Base-by-base conservation (phyloP, 2,888 invertebrate genomes). In the Eupithecia tripunctaria region DNA sequence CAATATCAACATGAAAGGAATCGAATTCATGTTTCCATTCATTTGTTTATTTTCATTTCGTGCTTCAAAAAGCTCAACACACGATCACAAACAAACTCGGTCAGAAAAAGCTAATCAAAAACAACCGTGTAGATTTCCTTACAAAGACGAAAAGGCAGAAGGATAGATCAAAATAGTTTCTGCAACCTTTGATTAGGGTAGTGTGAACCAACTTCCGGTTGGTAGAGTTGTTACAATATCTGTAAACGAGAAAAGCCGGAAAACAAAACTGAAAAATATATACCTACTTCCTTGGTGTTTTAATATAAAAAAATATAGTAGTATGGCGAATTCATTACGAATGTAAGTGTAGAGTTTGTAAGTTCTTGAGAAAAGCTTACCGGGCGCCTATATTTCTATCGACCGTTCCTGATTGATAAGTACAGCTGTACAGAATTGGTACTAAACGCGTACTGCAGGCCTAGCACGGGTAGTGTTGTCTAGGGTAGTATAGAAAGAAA, bases 81-180 rank as follows among this genome's bases (percentile, higher is more conserved):
- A 4, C 8, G 4, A 6, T 32, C 6, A 32, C 32, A 32, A 32
- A 32, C 2, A 56, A 56, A 56, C 25, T 56, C 5, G 12, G 25
- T 56, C 56, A 25, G 12, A 56, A 56, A 21, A 56, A 25, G n/a
- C 1, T 36, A 63, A 63, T 63, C 32, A 10, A 12, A 32, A 63
- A 63, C 36, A 32, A 36, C 32, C n/a, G 21, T 25, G 21, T 25
- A 12, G 21, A 25, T 21, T 25, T 56, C 56, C 60, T 60, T 18
- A 29, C 60, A 3, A 29, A 60, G 8, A 2, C 25, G 25, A 56
- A 12, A 51, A 60, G 29, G 60, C 15, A 29, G 47, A 47, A 29
- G 64, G 7, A 38, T 41, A 60, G 15, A 64, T 38, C 25, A 64
- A 64, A 63, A 64, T 25, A 38, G 38, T 41, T 64, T 25, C 64